Evolutionary conservation across 2,888 invertebrate genomes (phyloP).

Genomic region (Conops quadrifasciatus): DNA sequence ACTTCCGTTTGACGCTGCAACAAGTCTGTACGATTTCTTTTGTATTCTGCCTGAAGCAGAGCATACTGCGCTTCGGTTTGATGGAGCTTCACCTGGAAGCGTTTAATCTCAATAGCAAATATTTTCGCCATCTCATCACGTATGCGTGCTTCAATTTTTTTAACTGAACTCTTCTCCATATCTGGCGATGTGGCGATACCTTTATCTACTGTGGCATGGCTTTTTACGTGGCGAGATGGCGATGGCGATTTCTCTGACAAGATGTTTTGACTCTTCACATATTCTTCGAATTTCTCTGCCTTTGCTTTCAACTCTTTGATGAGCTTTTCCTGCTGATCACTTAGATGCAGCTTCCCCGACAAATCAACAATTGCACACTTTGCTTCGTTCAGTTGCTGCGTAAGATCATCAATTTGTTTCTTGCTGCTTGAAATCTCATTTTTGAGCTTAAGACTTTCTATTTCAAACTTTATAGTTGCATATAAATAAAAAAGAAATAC

Average conservation of each 20-base stretch:
- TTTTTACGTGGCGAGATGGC: conserved; percentile 27
- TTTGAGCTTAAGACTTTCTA: conserved; percentile 58
- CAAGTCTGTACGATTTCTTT: conserved; percentile 52
- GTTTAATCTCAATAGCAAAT: conserved; percentile 71
- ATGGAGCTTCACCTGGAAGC: conserved; percentile 64
- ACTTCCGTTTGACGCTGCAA: conserved; percentile 59
- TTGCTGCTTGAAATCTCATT: conserved; percentile 53
- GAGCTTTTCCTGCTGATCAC: conserved; percentile 70
- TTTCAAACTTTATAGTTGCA: conserved; percentile 56
- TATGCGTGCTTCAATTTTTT: conserved; percentile 65
- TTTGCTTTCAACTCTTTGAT: conserved; percentile 71
- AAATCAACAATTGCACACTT: conserved; percentile 57
- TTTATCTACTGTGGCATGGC: conserved; percentile 43
- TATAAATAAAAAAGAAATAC: neutral
- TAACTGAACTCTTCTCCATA: conserved; percentile 56
- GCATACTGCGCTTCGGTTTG: conserved; percentile 55
- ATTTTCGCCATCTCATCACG: conserved; percentile 75
- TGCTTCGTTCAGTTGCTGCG: conserved; percentile 57
- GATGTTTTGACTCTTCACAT: conserved; percentile 69
- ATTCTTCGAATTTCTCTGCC: conserved; percentile 73
- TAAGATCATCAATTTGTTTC: conserved; percentile 55
- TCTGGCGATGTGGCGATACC: conserved; percentile 62
- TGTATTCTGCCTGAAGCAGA: conserved; percentile 54
- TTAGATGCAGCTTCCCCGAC: conserved; percentile 60
- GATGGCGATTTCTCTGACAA: conserved; percentile 52